Conservation (phyloP, 2,888 invertebrate species). For the Rhingia rostrata region DNA sequence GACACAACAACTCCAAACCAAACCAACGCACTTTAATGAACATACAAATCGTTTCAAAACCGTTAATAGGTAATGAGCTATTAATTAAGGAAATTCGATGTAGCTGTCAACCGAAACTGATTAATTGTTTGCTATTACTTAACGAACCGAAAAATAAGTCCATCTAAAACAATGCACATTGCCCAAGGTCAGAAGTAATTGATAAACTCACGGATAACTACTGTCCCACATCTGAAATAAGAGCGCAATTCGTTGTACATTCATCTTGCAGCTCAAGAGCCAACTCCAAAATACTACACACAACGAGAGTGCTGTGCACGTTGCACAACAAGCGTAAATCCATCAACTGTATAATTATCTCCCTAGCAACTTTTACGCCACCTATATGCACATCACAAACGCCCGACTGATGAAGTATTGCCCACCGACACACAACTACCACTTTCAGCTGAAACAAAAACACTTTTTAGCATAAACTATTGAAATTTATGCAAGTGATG, state of each 20-base stretch:
- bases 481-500: constrained; percentile 46
- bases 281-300: constrained; percentile 20
- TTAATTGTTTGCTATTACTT: constrained; percentile 40
- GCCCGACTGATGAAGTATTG: constrained; percentile 17
- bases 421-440: constrained; percentile 15
- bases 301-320: constrained; percentile 7
- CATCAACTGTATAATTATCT: constrained; percentile 61
- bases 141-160: background rate
- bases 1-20: background rate
- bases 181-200: constrained; percentile 56
- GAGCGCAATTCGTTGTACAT: constrained; percentile 37
- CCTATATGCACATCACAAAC: background rate
- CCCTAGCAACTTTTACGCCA: constrained; percentile 12
- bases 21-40: constrained; percentile 33
- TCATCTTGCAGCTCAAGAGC: constrained; percentile 19
- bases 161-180: constrained; percentile 53
- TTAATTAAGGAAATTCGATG: constrained; percentile 44
- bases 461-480: constrained; percentile 39
- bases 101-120: constrained; percentile 58
- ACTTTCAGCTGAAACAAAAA: constrained; percentile 22
- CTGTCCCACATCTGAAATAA: constrained; percentile 37
- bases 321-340: constrained; percentile 56
- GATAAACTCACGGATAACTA: constrained; percentile 25
- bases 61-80: constrained; percentile 31
- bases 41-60: constrained; percentile 43